Evolutionary conservation across 2,888 invertebrate genomes (phyloP).

Genomic region (Poecilus cupreus): DNA sequence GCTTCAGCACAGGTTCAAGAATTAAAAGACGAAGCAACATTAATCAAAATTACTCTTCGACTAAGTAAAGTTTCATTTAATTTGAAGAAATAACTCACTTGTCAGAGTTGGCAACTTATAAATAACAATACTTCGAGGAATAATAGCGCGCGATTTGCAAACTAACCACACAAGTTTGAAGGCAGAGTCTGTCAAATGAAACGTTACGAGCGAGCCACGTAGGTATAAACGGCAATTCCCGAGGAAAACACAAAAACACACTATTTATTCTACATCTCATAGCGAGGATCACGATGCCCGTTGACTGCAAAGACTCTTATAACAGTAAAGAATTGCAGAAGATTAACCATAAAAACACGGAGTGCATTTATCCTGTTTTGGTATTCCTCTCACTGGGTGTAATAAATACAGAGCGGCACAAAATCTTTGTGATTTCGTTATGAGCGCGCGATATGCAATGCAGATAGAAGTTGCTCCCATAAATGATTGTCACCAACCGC

Average conservation of each 20-base stretch:
- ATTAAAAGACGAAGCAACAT: slow-evolving; percentile 34
- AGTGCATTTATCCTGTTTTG: slow-evolving; percentile 37
- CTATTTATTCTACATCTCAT: slow-evolving; percentile 44
- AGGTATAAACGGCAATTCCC: background rate
- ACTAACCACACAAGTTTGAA: slow-evolving; percentile 40
- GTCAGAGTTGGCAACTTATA: slow-evolving; percentile 24
- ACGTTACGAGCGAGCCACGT: background rate
- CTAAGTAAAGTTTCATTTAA: slow-evolving; percentile 34
- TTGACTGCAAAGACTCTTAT: slow-evolving; percentile 34
- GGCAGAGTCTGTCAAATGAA: background rate
- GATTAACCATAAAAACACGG: slow-evolving; percentile 51
- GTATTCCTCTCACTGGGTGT: slow-evolving; percentile 39
- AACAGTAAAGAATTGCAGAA: slow-evolving; percentile 52
- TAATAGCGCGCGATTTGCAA: slow-evolving; percentile 41
- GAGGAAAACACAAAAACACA: slow-evolving; percentile 40
- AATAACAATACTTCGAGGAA: slow-evolving; percentile 16
- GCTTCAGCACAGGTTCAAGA: slow-evolving; percentile 18
- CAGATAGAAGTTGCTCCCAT: slow-evolving; percentile 1
- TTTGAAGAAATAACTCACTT: slow-evolving; percentile 31
- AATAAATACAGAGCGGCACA: slow-evolving; percentile 35
- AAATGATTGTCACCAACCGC: slow-evolving; percentile 21
- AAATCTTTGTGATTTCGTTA: slow-evolving; percentile 1
- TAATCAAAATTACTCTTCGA: slow-evolving; percentile 41
- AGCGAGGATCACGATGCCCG: background rate
- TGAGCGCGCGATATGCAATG: slow-evolving; percentile 15